Evolutionary conservation across 2,888 invertebrate species (phyloP).

Genomic region (Ametastegia equiseti): DNA sequence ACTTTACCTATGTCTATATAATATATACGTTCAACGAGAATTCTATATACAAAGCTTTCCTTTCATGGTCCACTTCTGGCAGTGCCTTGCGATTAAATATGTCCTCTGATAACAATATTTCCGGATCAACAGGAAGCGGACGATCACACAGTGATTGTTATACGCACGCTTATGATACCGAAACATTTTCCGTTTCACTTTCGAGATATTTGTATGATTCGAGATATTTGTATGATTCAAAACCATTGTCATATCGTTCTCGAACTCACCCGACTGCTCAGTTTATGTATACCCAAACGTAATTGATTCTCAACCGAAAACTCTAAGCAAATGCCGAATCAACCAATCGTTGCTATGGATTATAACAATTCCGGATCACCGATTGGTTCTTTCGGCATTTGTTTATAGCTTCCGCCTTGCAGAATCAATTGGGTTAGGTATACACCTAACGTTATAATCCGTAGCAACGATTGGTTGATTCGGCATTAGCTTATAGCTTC

Average conservation of each 20-base stretch:
- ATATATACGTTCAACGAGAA: not conserved
- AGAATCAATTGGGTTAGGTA: too few relatives aligned
- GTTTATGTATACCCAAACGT: too few relatives aligned
- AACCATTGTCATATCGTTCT: not conserved
- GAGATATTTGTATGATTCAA: not conserved
- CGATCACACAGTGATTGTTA: slow-evolving; percentile 29
- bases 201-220: not conserved
- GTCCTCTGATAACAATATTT: not conserved
- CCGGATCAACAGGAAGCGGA: slow-evolving; percentile 29
- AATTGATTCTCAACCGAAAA: too few relatives aligned
- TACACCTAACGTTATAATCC: too few relatives aligned
- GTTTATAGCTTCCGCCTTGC: too few relatives aligned
- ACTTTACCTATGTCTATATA: not conserved
- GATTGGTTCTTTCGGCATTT: too few relatives aligned
- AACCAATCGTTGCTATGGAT: too few relatives aligned
- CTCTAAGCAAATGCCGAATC: too few relatives aligned
- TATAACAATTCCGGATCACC: too few relatives aligned
- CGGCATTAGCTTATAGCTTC: too few relatives aligned
- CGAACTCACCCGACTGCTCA: not conserved
- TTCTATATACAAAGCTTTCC: not conserved
- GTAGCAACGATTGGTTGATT: too few relatives aligned
- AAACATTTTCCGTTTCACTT: not conserved
- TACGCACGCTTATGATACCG: not conserved
- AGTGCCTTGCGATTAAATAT: not conserved
- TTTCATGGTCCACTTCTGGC: not conserved